These are phyloP conservation scores for Oryzias melastigma DNA, from an alignment of 2,113 vertebrate species.

Conservation along the genomic window DNA sequence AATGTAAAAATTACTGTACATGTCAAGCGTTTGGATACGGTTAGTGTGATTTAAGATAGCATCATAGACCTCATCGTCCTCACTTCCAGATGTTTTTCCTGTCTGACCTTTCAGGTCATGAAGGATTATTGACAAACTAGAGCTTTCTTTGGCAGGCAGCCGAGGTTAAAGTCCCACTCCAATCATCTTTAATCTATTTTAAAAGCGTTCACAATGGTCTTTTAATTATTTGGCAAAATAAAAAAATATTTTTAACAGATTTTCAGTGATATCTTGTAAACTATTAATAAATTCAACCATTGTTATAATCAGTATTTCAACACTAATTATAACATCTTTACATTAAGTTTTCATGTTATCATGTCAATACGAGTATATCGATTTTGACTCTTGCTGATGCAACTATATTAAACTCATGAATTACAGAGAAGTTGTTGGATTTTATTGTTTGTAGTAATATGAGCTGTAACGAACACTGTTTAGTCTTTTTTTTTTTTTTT, in stretches of 20 bases:
- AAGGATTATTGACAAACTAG: no score
- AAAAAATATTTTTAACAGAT: no score
- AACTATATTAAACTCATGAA: constrained; percentile 18
- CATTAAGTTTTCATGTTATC: constrained; percentile 2
- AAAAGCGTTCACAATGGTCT: no score
- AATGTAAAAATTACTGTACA: constrained; percentile 26
- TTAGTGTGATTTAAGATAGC: constrained; percentile 30
- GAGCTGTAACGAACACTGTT: constrained; percentile 21
- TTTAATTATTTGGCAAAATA: no score
- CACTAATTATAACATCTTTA: neutral
- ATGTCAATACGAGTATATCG: constrained; percentile 18
- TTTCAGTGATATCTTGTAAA: neutral
- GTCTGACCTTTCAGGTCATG: constrained; percentile 7
- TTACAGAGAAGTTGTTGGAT: constrained; percentile 41
- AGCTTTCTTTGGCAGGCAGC: constrained; percentile 1
- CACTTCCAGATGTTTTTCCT: constrained; percentile 29
- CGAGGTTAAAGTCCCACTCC: neutral
- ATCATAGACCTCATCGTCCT: constrained; percentile 2
- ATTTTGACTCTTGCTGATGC: neutral
- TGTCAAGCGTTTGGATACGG: constrained; percentile 20
- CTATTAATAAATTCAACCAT: neutral
- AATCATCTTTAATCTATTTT: no score
- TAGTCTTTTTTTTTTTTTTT: no score
- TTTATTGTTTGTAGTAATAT: constrained; percentile 23
- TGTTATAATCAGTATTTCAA: neutral